Evolutionary conservation across 1,140 invertebrate genomes (phyloP), one percentile per base, ranked within the genome.

Genomic region (Zaprionus tsacasi): DNA sequence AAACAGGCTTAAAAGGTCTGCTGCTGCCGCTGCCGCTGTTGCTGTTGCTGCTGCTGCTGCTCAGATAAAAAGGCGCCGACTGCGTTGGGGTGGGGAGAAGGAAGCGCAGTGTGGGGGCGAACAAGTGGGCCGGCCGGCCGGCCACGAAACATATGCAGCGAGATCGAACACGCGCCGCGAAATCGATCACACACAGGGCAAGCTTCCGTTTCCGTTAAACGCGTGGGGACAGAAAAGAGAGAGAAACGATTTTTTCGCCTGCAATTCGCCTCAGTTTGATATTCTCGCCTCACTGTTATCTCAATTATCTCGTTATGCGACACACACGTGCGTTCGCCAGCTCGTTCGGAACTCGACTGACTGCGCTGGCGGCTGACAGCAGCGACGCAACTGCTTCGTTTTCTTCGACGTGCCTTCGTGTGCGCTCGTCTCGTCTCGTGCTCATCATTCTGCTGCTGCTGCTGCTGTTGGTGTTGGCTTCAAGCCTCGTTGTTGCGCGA

Each of bases 301-400:
- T 35, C 33, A 45, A 38, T 27, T 57, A 36, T 57, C 60, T 30
- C 27, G 40, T n/a, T 11, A 48, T 58, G 80, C 85, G 83, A 64
- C 77, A 69, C 74, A 80, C 85, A 83, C 81, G 83, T 87, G 83
- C 81, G 85, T 78, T 66, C 45, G 64, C 68, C 77, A 83, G 85
- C 83, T 88, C 83, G 85, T 78, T 87, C 83, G 83, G 85, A 59
- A 89, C 78, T 89, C 83, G 85, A 87, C 83, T 87, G 83, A 81
- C 40, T 45, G 40, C 58, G 38, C 56, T 48, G 38, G 40, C 73
- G 59, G 57, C 38, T 27, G 54, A 33, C n/a, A 38, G 40, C 63
- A 43, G 38, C 45, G 45, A 50, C 45, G 27, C 30, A 35, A 21
- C 10, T 50, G 63, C 70, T 73, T 70, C 71, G 66, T 70, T 50